A percentile compares a stretch with the other conserved stretches of the same genome.
Evolutionary conservation across 2,888 invertebrate species (phyloP).

Genomic region (Chymomyza amoena): DNA sequence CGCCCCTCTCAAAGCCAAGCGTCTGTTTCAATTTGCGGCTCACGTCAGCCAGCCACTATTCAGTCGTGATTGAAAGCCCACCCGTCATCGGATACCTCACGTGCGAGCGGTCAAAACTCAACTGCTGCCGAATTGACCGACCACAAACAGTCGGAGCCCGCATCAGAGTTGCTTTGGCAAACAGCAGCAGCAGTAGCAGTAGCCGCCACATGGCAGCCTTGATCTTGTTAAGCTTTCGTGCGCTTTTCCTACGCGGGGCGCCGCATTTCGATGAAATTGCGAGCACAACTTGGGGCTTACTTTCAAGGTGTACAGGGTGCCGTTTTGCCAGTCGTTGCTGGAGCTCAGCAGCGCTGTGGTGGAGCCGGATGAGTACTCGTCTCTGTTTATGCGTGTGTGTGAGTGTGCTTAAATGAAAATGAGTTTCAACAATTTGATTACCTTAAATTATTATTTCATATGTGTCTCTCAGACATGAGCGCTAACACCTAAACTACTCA

Average conservation of each 20-base stretch:
- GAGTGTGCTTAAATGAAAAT: not conserved
- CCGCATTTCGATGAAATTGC: slow-evolving; percentile 21
- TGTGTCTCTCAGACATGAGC: not conserved
- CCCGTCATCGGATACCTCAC: slow-evolving; percentile 37
- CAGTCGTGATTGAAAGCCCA: slow-evolving; percentile 15
- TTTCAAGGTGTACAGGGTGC: slow-evolving; percentile 8
- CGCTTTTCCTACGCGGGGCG: slow-evolving; percentile 18
- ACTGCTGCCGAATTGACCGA: slow-evolving; percentile 39
- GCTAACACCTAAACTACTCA: not conserved
- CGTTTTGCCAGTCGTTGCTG: not conserved
- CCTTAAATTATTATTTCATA: not conserved
- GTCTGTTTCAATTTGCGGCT: slow-evolving; percentile 32
- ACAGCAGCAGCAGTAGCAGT: slow-evolving; percentile 24
- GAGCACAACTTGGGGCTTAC: slow-evolving; percentile 8
- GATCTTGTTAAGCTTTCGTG: slow-evolving; percentile 59
- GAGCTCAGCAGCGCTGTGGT: not conserved
- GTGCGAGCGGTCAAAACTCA: slow-evolving; percentile 42
- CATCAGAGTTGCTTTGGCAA: not conserved
- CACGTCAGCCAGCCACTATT: not conserved
- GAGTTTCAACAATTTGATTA: not conserved
- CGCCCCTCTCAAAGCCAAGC: slow-evolving; percentile 16
- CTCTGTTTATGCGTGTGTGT: not conserved
- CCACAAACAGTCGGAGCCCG: slow-evolving; percentile 24
- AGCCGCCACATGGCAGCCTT: slow-evolving; percentile 35
- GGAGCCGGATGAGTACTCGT: not conserved